Evolutionary conservation across 2,113 vertebrate genomes (phyloP).

Genomic region (Caracal caracal): DNA sequence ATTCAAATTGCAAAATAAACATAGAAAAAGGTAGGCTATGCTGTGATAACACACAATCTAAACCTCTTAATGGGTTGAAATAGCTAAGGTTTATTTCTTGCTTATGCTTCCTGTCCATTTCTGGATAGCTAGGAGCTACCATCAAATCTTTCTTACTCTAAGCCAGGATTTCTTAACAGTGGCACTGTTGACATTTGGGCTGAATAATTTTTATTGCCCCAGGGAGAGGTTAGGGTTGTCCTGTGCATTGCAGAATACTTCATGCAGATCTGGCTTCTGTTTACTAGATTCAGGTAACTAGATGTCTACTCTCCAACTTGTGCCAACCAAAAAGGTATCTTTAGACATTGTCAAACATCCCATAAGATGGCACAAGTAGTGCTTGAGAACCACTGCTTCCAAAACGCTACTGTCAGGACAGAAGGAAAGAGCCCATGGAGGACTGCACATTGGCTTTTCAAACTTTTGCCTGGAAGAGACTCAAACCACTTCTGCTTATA

Average conservation of each 20-base stretch:
- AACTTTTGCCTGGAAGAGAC: not conserved
- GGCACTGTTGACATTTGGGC: not conserved
- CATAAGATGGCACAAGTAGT: not conserved
- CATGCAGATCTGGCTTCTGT: not conserved
- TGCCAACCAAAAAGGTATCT: not conserved
- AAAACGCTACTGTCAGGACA: not conserved
- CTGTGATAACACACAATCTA: not conserved
- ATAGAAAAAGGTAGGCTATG: not conserved
- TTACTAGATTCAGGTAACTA: not conserved
- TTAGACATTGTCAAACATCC: not conserved
- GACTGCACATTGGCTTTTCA: not conserved
- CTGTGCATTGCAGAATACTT: not conserved
- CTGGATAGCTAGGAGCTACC: not conserved
- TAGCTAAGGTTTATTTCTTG: not conserved
- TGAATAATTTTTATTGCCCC: not conserved
- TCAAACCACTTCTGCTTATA: not conserved
- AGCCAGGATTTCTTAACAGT: not conserved
- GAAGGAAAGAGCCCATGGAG: not conserved
- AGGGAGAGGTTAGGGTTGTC: not conserved
- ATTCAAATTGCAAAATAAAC: slow-evolving; percentile 48
- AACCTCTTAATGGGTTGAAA: not conserved
- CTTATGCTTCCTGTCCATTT: not conserved
- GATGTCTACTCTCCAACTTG: not conserved
- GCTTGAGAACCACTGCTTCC: not conserved
- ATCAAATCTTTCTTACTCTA: not conserved